Evolutionary conservation across 2,888 invertebrate species (phyloP).

Genomic region (Leistus spinibarbis): DNA sequence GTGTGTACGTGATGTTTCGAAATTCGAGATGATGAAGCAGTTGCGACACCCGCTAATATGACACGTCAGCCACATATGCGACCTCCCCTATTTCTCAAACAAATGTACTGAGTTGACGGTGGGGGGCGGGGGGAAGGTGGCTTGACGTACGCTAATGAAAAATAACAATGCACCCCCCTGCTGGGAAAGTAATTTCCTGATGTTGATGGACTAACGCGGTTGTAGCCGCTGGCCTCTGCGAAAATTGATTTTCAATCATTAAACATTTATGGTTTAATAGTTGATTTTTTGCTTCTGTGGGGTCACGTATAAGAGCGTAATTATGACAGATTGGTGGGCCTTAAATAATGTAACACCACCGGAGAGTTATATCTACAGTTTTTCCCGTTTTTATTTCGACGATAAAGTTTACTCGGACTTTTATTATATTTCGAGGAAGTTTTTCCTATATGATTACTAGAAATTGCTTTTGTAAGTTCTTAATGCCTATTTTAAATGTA

Average conservation of each 20-base stretch:
- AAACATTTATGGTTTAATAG: slow-evolving; percentile 19
- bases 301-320: background rate
- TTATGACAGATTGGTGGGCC: slow-evolving; percentile 8
- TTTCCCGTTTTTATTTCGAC: background rate
- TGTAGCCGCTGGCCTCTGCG: background rate
- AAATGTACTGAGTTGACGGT: background rate
- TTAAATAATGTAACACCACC: background rate
- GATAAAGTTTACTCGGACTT: background rate
- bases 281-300: slow-evolving; percentile 12
- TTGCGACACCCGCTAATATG: background rate
- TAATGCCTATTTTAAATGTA: too few species aligned
- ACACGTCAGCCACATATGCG: slow-evolving; percentile 8
- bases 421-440: background rate
- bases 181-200: slow-evolving; percentile 27
- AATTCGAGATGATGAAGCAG: slow-evolving; percentile 1
- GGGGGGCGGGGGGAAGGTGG: background rate
- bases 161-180: slow-evolving; percentile 19
- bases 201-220: slow-evolving; percentile 15
- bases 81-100: background rate
- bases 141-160: slow-evolving; percentile 17
- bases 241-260: slow-evolving; percentile 32
- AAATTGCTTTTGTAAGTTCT: too few species aligned
- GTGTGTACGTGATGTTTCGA: background rate
- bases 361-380: background rate
- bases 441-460: too few species aligned